Base-by-base conservation (phyloP, 2,113 vertebrate genomes). In the Alosa alosa region DNA sequence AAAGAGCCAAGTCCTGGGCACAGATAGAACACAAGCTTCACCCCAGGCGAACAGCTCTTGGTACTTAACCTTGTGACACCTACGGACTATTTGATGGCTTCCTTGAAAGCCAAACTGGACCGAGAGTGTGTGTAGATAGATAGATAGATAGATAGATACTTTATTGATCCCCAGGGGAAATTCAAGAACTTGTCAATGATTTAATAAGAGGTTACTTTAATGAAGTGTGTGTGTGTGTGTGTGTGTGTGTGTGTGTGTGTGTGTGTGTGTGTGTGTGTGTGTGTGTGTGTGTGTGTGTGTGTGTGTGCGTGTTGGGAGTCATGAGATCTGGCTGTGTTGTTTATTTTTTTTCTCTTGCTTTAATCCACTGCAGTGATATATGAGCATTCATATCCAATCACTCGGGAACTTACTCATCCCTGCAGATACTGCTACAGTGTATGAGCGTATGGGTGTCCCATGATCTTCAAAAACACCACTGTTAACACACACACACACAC, bases 381-480 rank as follows among this genome's bases (percentile, higher is more conserved):
- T 3, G 1, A 60, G 55, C 55, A 22, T 60, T 60, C 55, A 60
- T 6, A 60, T 60, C 55, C 55, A 88, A 91, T 92, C 86, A 84
- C 86, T 7, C 81, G 52, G 82, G 88, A 88, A 87, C 88, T 86
- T 90, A 91, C 45, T 91, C 86, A 87, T 84, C 86, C 84, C 86
- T 81, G 86, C 87, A 89, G 87, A 85, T 68, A 85, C 85, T 82
- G 84, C 44, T 22, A 52, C 11, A 3, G 50, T 17, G 50, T 60
- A n/a, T 17, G 18, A 2, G 18, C 2, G 57, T 86, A 92, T 91
- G 91, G 92, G 86, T 86, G 88, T 95, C 94, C 89, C 92, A 88
- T 93, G 92, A 93, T 90, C 86, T 90, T 91, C 90, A 90, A 93
- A 86, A 81, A 64, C 46, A 44, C 18, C 6, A 60, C 5, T 64